Conservation (phyloP, 2,797 vertebrate genomes). For the Taenioides sp. region DNA sequence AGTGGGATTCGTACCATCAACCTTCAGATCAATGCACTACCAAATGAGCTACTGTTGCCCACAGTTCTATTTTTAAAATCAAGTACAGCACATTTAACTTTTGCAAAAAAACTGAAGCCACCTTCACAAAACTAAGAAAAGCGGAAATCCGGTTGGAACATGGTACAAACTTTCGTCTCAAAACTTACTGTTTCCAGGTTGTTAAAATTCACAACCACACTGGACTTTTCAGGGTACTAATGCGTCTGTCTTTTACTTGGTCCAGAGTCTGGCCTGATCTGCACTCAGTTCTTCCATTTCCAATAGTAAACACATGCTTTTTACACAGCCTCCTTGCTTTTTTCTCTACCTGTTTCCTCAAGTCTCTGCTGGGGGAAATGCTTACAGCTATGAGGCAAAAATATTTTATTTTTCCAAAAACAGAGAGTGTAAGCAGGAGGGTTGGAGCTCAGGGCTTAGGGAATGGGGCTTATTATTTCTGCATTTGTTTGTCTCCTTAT, state of each 20-base stretch:
- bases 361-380: conserved; percentile 28
- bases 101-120: conserved; percentile 21
- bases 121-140: conserved; percentile 27
- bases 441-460: conserved; percentile 18
- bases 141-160: conserved; percentile 38
- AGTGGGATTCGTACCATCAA: too few relatives aligned
- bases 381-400: conserved; percentile 44
- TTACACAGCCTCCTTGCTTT: not conserved
- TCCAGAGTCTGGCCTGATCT: conserved; percentile 30
- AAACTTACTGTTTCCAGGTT: conserved; percentile 36
- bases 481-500: conserved; percentile 27
- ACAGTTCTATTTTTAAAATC: too few relatives aligned
- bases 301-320: not conserved
- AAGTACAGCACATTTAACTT: conserved; percentile 4
- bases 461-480: conserved; percentile 15
- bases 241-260: conserved; percentile 27
- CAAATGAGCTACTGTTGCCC: too few relatives aligned
- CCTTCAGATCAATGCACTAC: too few relatives aligned
- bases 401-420: conserved; percentile 46
- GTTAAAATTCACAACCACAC: conserved; percentile 58
- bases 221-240: conserved; percentile 31
- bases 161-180: conserved; percentile 44
- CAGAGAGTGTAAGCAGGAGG: conserved; percentile 25
- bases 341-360: conserved; percentile 11
- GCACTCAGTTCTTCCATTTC: conserved; percentile 17